These are phyloP conservation scores for Trilocha varians DNA, from an alignment of 2,888 invertebrate genomes.

Conservation along the genomic window DNA sequence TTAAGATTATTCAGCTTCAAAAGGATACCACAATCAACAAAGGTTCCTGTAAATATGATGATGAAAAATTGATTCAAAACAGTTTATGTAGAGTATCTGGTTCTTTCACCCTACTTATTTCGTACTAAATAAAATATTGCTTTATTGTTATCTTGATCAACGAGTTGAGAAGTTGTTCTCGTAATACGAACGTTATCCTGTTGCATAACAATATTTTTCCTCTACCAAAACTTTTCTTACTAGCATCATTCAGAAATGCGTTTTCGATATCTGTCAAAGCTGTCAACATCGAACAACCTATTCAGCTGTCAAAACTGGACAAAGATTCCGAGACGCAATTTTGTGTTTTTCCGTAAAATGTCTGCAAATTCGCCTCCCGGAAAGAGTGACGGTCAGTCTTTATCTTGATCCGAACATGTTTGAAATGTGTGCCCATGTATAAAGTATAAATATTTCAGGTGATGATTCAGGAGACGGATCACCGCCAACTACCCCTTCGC, in stretches of 20 bases:
- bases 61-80: too few relatives aligned
- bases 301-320: conserved; percentile 39
- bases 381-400: conserved; percentile 50
- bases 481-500: conserved; percentile 46
- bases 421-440: conserved; percentile 9
- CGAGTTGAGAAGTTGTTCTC: too few relatives aligned
- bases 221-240: neutral
- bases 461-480: conserved; percentile 35
- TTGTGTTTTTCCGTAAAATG: conserved; percentile 51
- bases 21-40: too few relatives aligned
- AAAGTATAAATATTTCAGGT: conserved; percentile 30
- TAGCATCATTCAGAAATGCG: conserved; percentile 41
- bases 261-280: conserved; percentile 45
- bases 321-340: conserved; percentile 57
- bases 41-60: too few relatives aligned
- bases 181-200: too few relatives aligned
- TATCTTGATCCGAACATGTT: conserved; percentile 1
- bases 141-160: too few relatives aligned
- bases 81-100: too few relatives aligned
- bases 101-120: too few relatives aligned
- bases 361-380: conserved; percentile 63
- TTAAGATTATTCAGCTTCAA: too few relatives aligned
- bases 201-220: neutral
- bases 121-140: too few relatives aligned
- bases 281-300: conserved; percentile 24